Conservation (phyloP, 1,140 invertebrate species). For the Pseudomyrmex gracilis region DNA sequence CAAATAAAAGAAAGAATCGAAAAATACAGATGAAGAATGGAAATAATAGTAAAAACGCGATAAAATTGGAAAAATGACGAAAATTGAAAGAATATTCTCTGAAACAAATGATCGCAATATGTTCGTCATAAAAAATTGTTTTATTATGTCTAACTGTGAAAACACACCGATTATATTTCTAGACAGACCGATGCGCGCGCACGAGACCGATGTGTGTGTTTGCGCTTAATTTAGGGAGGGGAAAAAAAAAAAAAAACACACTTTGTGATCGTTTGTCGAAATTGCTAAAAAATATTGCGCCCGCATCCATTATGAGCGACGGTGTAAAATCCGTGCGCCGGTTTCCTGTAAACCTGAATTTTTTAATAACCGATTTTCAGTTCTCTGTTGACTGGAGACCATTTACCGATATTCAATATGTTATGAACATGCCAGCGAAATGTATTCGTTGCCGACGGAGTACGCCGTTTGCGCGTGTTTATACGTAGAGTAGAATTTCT, state of each 20-base stretch:
- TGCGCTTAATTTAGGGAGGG: slow-evolving; percentile 39
- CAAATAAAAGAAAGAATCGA: not conserved
- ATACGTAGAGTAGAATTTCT: slow-evolving; percentile 61
- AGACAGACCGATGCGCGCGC: not conserved
- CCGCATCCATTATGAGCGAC: slow-evolving; percentile 48
- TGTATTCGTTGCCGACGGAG: slow-evolving; percentile 48
- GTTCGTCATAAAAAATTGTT: not conserved
- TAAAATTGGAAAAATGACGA: not conserved
- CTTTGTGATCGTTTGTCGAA: slow-evolving; percentile 65
- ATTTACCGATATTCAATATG: slow-evolving; percentile 60
- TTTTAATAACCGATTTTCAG: slow-evolving; percentile 60
- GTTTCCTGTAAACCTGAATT: slow-evolving; percentile 58
- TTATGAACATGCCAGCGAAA: slow-evolving; percentile 56
- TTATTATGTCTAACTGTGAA: not conserved
- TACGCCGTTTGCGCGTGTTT: slow-evolving; percentile 56
- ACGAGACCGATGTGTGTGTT: not conserved
- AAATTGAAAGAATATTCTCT: not conserved
- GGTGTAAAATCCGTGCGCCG: slow-evolving; percentile 37
- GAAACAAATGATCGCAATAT: not conserved
- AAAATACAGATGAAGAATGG: not conserved
- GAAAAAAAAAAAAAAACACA: slow-evolving; percentile 50
- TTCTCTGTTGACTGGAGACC: slow-evolving; percentile 57
- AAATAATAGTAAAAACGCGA: not conserved
- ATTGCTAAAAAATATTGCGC: slow-evolving; percentile 58
- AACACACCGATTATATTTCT: slow-evolving; percentile 1